Evolutionary conservation across 2,888 invertebrate species (phyloP).

Genomic region (Drosophila rellima): DNA sequence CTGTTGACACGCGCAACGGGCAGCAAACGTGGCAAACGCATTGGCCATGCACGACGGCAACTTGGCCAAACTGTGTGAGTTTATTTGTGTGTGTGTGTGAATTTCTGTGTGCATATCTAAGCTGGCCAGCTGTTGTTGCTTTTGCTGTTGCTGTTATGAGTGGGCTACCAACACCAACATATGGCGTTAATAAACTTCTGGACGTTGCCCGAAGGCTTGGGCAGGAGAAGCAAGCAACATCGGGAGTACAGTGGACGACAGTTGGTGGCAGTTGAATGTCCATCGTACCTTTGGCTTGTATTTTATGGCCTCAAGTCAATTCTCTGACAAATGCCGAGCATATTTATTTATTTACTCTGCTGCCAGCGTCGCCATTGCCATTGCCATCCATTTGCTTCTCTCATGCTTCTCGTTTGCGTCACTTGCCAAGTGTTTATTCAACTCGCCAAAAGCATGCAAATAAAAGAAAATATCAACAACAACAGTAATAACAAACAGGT

Average conservation of each 20-base stretch:
- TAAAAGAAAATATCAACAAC: constrained; percentile 27
- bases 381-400: constrained; percentile 17
- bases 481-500: constrained; percentile 14
- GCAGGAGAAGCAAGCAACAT: neutral
- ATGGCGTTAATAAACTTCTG: constrained; percentile 81
- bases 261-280: constrained; percentile 43
- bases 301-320: constrained; percentile 82
- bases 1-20: constrained; percentile 71
- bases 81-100: constrained; percentile 24
- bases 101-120: constrained; percentile 69
- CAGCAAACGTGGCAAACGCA: constrained; percentile 63
- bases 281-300: constrained; percentile 64
- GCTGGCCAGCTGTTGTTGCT: constrained; percentile 43
- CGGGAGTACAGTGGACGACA: constrained; percentile 6
- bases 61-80: constrained; percentile 12
- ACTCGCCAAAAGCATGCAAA: constrained; percentile 67
- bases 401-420: constrained; percentile 55
- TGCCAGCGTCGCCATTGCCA: constrained; percentile 50
- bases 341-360: constrained; percentile 81
- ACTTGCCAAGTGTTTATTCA: constrained; percentile 78
- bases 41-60: constrained; percentile 50
- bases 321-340: constrained; percentile 81
- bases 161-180: constrained; percentile 56
- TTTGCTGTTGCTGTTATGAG: constrained; percentile 62
- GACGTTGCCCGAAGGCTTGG: constrained; percentile 34